A percentile compares a stretch with the other conserved stretches of the same genome.
Evolutionary conservation across 2,888 invertebrate genomes (phyloP).

Genomic region (Hemaris fuciformis): DNA sequence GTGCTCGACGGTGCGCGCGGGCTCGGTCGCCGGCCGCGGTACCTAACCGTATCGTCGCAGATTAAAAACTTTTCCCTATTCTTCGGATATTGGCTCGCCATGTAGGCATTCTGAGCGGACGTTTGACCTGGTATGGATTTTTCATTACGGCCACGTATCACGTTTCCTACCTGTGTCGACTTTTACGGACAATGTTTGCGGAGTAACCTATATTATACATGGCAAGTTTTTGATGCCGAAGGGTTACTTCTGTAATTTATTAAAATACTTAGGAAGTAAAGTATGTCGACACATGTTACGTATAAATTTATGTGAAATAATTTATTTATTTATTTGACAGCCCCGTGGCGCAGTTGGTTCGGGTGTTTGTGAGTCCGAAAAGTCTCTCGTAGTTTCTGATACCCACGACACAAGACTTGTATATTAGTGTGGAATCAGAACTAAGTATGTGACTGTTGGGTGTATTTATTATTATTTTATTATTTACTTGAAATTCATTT

Average conservation of each 20-base stretch:
- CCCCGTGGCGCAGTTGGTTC: no score
- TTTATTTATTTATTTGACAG: no score
- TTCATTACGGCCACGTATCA: constrained; percentile 5
- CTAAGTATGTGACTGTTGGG: no score
- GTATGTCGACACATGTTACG: neutral
- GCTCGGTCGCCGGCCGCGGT: constrained; percentile 22
- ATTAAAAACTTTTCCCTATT: constrained; percentile 40
- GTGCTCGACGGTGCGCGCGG: constrained; percentile 38
- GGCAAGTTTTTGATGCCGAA: neutral
- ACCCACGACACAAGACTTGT: no score
- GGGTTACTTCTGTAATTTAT: neutral
- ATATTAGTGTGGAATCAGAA: no score
- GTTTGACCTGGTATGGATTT: constrained; percentile 5
- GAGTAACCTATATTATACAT: neutral
- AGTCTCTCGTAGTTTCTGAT: no score
- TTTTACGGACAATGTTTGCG: neutral
- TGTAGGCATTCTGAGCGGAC: neutral
- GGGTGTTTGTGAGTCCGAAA: no score
- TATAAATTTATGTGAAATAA: neutral
- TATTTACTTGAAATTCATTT: neutral
- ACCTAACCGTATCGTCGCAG: constrained; percentile 31
- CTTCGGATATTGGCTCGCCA: constrained; percentile 20
- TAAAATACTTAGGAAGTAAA: no score
- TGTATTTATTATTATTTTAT: no score
- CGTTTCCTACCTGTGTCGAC: neutral